phyloP scores from a whole-genome alignment of 2,888 invertebrate species.

The Cancer borealis region DNA sequence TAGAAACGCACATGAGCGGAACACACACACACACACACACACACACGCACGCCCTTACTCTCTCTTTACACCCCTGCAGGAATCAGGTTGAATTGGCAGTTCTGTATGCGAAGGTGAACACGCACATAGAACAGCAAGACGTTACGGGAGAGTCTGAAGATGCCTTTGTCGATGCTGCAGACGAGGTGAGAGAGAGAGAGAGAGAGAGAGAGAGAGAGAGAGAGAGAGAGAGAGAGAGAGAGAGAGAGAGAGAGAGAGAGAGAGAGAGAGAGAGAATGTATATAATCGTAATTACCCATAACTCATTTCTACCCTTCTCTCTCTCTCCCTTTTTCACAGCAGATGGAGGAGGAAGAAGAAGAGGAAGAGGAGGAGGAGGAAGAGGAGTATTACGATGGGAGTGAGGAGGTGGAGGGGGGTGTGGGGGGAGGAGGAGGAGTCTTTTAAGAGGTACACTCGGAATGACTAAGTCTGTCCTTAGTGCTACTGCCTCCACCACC shows the following conservation, averaged over 20 bases:
- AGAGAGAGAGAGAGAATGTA: no score
- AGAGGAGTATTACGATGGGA: constrained; percentile 54
- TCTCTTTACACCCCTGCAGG: background rate
- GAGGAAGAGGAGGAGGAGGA: constrained; percentile 30
- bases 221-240: background rate
- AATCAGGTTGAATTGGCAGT: constrained; percentile 73
- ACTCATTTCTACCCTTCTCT: background rate
- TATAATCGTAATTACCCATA: no score
- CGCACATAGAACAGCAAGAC: constrained; percentile 64
- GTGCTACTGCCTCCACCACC: constrained; percentile 71
- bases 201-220: background rate
- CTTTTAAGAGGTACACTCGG: constrained; percentile 55
- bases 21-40: background rate
- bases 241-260: no score
- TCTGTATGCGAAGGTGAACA: constrained; percentile 68
- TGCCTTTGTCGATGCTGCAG: constrained; percentile 69
- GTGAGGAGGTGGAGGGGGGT: constrained; percentile 25
- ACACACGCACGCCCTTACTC: no score
- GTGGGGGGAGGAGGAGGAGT: constrained; percentile 14
- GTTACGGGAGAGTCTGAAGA: constrained; percentile 66
- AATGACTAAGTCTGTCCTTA: constrained; percentile 66
- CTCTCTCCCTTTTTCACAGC: background rate
- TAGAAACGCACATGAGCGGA: background rate
- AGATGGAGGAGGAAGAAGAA: background rate
- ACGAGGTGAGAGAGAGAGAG: background rate